Evolutionary conservation across 2,797 vertebrate genomes (phyloP).

Genomic region (Lepilemur septentrionalis): DNA sequence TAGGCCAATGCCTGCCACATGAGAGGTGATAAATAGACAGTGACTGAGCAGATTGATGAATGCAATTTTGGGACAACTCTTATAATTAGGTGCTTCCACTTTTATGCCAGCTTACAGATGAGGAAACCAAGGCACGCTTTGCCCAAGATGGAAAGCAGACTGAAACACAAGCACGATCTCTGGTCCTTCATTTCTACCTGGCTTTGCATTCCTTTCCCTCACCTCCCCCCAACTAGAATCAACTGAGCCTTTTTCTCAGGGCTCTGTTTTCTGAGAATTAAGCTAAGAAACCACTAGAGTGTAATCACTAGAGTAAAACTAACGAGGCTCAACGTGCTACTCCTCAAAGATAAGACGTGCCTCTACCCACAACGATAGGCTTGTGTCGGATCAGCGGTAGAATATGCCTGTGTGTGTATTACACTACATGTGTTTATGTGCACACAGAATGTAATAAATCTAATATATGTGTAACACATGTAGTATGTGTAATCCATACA

Average conservation of each 20-base stretch:
- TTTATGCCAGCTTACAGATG: background rate
- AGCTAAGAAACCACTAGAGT: background rate
- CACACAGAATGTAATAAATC: background rate
- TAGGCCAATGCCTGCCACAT: background rate
- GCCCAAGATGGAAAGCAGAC: background rate
- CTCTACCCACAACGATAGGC: background rate
- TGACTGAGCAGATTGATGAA: background rate
- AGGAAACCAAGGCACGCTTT: background rate
- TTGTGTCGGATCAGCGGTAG: background rate
- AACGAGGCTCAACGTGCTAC: background rate
- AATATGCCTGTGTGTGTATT: background rate
- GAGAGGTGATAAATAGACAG: background rate
- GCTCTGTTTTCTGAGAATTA: background rate
- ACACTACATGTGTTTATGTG: background rate
- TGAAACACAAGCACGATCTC: background rate
- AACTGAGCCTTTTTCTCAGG: background rate
- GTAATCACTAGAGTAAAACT: background rate
- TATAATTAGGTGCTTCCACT: background rate
- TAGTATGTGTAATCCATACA: background rate
- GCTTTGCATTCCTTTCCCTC: background rate
- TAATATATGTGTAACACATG: background rate
- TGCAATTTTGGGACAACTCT: background rate
- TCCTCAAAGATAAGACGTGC: background rate
- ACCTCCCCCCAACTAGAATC: background rate
- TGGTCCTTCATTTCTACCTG: background rate